These are phyloP conservation scores for Labroides dimidiatus DNA, from an alignment of 2,797 vertebrate genomes.

Conservation along the genomic window DNA sequence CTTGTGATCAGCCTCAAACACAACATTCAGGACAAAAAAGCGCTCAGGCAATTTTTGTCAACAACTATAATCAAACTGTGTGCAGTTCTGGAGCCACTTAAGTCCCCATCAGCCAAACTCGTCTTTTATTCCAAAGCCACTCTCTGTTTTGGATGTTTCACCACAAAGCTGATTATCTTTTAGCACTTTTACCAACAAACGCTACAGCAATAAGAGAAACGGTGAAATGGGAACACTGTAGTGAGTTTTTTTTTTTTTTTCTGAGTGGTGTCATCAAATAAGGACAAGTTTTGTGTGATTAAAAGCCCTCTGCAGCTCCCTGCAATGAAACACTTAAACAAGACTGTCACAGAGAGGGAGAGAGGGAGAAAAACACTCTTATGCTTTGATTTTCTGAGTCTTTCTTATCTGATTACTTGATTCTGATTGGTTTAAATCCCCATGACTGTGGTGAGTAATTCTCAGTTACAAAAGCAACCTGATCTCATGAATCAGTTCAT, in stretches of 20 bases:
- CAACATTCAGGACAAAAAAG: conserved; percentile 35
- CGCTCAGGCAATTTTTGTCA: conserved; percentile 37
- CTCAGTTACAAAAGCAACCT: too few species aligned
- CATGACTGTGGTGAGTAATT: too few species aligned
- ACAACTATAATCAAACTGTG: conserved; percentile 39
- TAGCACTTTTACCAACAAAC: conserved; percentile 27
- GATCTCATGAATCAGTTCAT: too few species aligned
- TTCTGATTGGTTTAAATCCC: too few species aligned
- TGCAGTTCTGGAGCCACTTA: conserved; percentile 16
- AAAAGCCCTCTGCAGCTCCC: background rate
- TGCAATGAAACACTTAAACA: too few species aligned
- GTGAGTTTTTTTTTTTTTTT: background rate
- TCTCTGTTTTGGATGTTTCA: conserved; percentile 43
- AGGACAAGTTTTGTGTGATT: conserved; percentile 1
- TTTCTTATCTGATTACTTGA: too few species aligned
- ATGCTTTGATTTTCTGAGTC: too few species aligned
- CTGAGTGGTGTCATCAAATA: conserved; percentile 5
- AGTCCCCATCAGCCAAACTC: conserved; percentile 37
- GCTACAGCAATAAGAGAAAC: conserved; percentile 1
- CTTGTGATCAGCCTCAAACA: conserved; percentile 53
- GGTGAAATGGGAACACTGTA: background rate
- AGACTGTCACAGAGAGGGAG: too few species aligned
- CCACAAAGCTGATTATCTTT: conserved; percentile 51
- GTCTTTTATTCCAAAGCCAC: conserved; percentile 41
- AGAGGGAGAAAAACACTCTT: too few species aligned